A percentile compares a stretch with the other conserved stretches of the same genome.
phyloP scores from a whole-genome alignment of 2,797 vertebrate genomes.

The Danio aesculapii region DNA sequence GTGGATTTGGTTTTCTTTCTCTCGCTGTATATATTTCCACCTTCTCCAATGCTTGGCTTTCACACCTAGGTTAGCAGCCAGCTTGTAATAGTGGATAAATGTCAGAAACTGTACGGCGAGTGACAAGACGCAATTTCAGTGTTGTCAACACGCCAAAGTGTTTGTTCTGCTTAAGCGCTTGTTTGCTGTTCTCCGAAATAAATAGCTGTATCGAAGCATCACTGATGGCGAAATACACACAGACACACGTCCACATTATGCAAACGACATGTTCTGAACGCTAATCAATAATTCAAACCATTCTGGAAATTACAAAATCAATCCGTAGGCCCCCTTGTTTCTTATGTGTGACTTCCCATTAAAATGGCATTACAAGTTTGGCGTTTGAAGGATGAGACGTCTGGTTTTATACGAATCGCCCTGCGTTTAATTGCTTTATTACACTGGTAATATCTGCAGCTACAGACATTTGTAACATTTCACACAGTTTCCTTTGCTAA shows the following conservation, averaged over 20 bases:
- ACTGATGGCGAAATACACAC: slow-evolving; percentile 26
- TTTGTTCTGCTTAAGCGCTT: slow-evolving; percentile 11
- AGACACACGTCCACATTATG: slow-evolving; percentile 28
- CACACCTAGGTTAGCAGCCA: not conserved
- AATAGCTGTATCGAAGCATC: slow-evolving; percentile 31
- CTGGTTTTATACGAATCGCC: slow-evolving; percentile 2
- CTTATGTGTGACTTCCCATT: slow-evolving; percentile 33
- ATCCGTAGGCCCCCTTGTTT: slow-evolving; percentile 27
- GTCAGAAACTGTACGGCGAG: slow-evolving; percentile 25
- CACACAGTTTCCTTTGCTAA: not conserved
- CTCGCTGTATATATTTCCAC: not conserved
- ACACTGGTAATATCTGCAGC: slow-evolving; percentile 35
- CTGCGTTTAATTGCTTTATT: slow-evolving; percentile 44
- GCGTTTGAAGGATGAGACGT: slow-evolving; percentile 39
- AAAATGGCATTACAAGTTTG: slow-evolving; percentile 45
- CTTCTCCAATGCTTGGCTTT: not conserved
- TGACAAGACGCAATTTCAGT: not conserved
- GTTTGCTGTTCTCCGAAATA: slow-evolving; percentile 54
- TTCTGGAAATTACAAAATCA: slow-evolving; percentile 52
- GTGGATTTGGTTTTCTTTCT: not conserved
- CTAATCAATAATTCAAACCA: slow-evolving; percentile 53
- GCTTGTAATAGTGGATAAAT: slow-evolving; percentile 24
- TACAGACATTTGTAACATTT: slow-evolving; percentile 7
- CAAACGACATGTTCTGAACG: slow-evolving; percentile 43
- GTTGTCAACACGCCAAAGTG: slow-evolving; percentile 9